phyloP scores from a whole-genome alignment of 2,888 invertebrate species.

The Megastigmus dorsalis region DNA sequence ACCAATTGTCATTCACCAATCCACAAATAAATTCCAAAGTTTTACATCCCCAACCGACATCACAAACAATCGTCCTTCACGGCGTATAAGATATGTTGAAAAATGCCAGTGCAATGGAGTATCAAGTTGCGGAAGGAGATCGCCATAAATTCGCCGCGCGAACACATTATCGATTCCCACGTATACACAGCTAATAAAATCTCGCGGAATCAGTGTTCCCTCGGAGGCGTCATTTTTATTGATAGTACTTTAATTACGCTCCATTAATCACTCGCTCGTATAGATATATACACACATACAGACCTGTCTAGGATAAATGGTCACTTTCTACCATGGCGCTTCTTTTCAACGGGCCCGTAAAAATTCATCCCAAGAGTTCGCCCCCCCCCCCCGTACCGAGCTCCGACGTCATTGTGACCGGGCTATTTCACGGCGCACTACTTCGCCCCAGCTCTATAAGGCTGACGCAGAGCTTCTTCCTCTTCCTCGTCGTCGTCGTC shows the following conservation, averaged over 20 bases:
- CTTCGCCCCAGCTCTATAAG: background rate
- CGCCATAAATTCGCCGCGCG: background rate
- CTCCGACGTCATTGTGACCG: constrained; percentile 34
- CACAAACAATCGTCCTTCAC: too few relatives aligned
- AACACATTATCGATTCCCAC: background rate
- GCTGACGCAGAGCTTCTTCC: constrained; percentile 27
- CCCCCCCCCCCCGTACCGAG: too few relatives aligned
- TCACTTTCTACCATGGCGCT: background rate
- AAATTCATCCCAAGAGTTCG: constrained; percentile 34
- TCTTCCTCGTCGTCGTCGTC: constrained; percentile 11
- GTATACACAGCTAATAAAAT: background rate
- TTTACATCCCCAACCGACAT: too few relatives aligned
- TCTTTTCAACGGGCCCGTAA: constrained; percentile 28
- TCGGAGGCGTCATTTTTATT: too few relatives aligned
- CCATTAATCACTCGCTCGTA: constrained; percentile 18
- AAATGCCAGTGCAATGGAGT: too few relatives aligned
- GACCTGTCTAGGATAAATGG: constrained; percentile 46
- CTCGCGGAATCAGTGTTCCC: too few relatives aligned
- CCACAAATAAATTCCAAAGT: too few relatives aligned
- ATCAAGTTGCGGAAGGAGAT: too few relatives aligned
- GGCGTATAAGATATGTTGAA: too few relatives aligned
- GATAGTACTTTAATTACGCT: constrained; percentile 39
- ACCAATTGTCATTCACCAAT: too few relatives aligned
- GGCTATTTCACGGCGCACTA: constrained; percentile 28
- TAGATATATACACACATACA: background rate